Base-by-base conservation (phyloP, 2,888 invertebrate species). In the Flexamia atlantica region DNA sequence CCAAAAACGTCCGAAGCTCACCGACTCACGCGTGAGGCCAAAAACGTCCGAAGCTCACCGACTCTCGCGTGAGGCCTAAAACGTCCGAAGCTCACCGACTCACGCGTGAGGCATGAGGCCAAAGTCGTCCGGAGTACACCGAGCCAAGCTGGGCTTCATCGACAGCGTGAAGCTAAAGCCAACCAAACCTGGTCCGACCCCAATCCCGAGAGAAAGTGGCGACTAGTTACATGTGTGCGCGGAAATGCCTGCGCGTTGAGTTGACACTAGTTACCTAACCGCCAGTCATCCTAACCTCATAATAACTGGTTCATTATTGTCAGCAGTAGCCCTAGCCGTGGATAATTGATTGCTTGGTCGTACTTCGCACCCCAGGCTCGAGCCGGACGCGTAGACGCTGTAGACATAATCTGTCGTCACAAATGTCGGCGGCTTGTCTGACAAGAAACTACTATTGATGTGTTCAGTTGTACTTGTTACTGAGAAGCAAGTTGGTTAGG, bases 191-290 rank as follows among this genome's bases (percentile, higher is more conserved):
- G 68, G 10, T 23, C 46, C 74, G 74, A 76, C 74, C 74, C 40
- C 74, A 76, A 76, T 76, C 74, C 74, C 42, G 32, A 20, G 74
- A 23, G 74, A 76, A 76, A 76, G 74, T 76, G 74, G 50, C 36
- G n/a, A 76, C 40, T 46, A 36, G 70, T 70, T 76, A 76, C 74
- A 76, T 76, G 74, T 76, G 74, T 46, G 74, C 40, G 46, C 74
- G 74, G 74, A 76, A 76, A 76, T 76, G 40, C 74, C 72, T 76
- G 46, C 74, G 74, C 50, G 40, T 72, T 68, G 68, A 57, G 57
- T 57, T 64, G 64, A 64, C 64, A 64, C 64, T 28, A 28, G 64
- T 64, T 64, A 64, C 64, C 64, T 64, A 64, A 64, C 64, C 64
- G 28, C 64, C 64, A 64, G 64, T 64, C 64, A 64, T 64, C 64